Conservation (phyloP, 2,113 vertebrate genomes). For the Strix aluco region DNA sequence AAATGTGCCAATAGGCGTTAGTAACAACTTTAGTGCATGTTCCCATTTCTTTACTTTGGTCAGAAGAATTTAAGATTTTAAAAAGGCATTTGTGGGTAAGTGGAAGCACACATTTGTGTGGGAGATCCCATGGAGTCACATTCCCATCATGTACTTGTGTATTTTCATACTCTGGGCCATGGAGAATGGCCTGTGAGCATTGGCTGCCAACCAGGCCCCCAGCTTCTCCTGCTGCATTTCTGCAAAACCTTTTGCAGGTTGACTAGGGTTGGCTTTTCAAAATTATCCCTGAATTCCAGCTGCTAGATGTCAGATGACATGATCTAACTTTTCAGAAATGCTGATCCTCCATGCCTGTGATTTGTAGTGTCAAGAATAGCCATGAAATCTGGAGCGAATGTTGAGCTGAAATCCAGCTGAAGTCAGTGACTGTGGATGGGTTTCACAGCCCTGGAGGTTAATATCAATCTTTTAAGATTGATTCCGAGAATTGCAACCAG, state of each 20-base stretch:
- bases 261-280: neutral
- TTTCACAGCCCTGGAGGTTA: neutral
- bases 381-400: neutral
- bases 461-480: neutral
- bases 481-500: neutral
- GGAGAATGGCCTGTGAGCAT: neutral
- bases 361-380: neutral
- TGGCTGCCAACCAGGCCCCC: neutral
- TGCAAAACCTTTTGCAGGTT: neutral
- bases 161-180: neutral
- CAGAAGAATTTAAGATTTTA: neutral
- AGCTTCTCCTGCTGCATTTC: neutral
- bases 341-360: neutral
- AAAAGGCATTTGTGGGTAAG: neutral
- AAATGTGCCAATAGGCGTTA: neutral
- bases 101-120: neutral
- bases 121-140: neutral
- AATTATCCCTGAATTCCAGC: neutral
- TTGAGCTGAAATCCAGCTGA: neutral
- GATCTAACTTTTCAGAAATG: neutral
- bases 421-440: neutral
- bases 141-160: neutral
- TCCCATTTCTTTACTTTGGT: neutral
- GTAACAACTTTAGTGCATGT: neutral
- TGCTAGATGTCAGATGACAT: neutral